Evolutionary conservation across 2,113 vertebrate species (phyloP), one percentile per base, ranked within the genome.

Genomic region (Cyprinus carpio): DNA sequence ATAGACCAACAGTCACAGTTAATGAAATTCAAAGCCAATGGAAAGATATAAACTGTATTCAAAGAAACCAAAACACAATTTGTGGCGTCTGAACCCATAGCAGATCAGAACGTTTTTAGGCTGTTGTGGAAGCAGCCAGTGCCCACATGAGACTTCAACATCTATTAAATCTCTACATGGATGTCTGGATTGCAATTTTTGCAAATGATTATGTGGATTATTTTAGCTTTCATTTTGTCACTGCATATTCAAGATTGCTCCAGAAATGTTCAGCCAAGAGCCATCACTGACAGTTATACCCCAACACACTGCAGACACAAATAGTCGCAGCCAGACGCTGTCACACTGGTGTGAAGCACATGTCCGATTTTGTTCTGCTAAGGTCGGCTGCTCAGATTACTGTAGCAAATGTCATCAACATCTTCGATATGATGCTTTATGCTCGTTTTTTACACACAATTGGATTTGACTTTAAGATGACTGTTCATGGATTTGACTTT

Each of bases 401-500:
- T 31, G 29, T 31, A 77, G 54, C 62, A 37, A 85, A 87, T 85
- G 60, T 25, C 23, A 84, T 75, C 51, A 72, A 62, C 79, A 34
- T 49, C 34, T 31, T 60, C 62, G 34, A 85, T 75, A 80, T 27
- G 20, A 43, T 79, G 49, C 60, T 82, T 23, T 56, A 31, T 56
- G 54, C 62, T 49, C 29, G 79, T 16, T 84, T 54, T 78, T 71
- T 79, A 54, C 65, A 54, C 51, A n/a, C 78, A 77, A 67, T 87
- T 83, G 49, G 60, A 69, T 84, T 71, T 84, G 43, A 75, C 85
- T 81, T 83, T 72, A 69, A 58, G 46, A 25, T 65, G 69, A 3
- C 72, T 82, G 71, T 80, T 83, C 71, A 49, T 72, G 37, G 23
- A n/a, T n/a, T n/a, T n/a, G n/a, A n/a, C n/a, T n/a, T n/a, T 16